These are phyloP conservation scores for Cosmopolites sordidus DNA, from an alignment of 2,888 invertebrate genomes.

Conservation along the genomic window DNA sequence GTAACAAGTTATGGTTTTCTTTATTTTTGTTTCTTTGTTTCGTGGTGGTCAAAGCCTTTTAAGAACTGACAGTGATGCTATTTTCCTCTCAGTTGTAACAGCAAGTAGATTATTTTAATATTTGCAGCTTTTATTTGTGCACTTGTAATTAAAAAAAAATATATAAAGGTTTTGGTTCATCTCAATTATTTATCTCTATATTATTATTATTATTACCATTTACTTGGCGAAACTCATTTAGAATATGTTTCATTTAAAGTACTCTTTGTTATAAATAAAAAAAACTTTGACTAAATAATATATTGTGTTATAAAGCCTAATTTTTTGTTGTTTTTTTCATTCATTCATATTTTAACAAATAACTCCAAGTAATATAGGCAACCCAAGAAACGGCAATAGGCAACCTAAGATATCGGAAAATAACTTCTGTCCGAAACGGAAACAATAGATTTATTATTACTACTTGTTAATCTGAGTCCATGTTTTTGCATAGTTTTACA, in stretches of 20 bases:
- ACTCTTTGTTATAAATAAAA: not conserved
- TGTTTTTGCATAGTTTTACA: no score
- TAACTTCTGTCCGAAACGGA: no score
- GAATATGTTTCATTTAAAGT: not conserved
- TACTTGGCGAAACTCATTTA: not conserved
- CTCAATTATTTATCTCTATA: not conserved
- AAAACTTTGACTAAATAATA: not conserved
- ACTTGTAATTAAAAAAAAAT: not conserved
- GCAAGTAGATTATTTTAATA: not conserved
- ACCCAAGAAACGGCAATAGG: no score
- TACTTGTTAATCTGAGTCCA: no score
- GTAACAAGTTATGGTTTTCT: not conserved
- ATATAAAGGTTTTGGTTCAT: conserved; percentile 1
- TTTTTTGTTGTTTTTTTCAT: not conserved
- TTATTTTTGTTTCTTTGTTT: not conserved
- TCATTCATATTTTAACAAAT: no score
- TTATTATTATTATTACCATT: no score
- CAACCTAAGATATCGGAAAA: no score
- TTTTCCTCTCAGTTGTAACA: not conserved
- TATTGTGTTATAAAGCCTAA: conserved; percentile 2
- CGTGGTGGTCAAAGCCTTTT: conserved; percentile 2
- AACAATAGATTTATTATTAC: no score
- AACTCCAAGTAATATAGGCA: no score
- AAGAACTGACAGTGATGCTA: not conserved
- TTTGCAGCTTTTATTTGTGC: not conserved